Evolutionary conservation across 1,140 invertebrate genomes (phyloP), one percentile per base, ranked within the genome.

Genomic region (Rhagoletis pomonella): DNA sequence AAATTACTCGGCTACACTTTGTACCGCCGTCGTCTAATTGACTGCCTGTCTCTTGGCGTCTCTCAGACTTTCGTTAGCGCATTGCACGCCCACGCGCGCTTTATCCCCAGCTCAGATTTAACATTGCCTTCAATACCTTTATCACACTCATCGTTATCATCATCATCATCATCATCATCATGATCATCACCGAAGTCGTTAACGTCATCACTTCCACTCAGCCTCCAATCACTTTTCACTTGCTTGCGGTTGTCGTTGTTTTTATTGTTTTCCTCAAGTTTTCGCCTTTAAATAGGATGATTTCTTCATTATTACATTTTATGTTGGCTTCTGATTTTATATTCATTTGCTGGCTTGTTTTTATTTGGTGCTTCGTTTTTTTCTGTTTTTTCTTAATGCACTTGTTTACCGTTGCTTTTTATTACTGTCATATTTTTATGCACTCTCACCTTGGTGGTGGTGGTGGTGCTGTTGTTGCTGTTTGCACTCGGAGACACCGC

Each of bases 331-430:
- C 67, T 73, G 67, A 73, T 73, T 47, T 73, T 10, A 44, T 73
- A 73, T 73, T 73, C 42, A 73, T 73, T 73, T 14, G 10, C 17
- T 73, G 29, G n/a, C 10, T 67, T 9, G 19, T 67, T n/a, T 67
- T 67, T 67, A 39, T 42, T 17, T 67, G 29, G 19, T 39, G 4
- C 44, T 17, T 17, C 62, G 9, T 39, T 67, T 39, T 67, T 67
- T 4, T 67, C 29, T 42, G 50, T 81, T 55, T 44, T 77, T 77
- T 55, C 47, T 81, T 69, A 4, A 4, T 42, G 3, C 9, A 4
- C 42, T 47, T 81, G 19, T 81, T 81, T 81, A 81, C 73, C 47
- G 73, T 81, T 81, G 39, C 47, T 81, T 81, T 81, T 81, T 81
- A 55, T 55, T 81, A 55, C 47, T 55, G 47, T 29, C 39, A 77